phyloP scores from a whole-genome alignment of 2,797 vertebrate species.

The Remorina albescens region DNA sequence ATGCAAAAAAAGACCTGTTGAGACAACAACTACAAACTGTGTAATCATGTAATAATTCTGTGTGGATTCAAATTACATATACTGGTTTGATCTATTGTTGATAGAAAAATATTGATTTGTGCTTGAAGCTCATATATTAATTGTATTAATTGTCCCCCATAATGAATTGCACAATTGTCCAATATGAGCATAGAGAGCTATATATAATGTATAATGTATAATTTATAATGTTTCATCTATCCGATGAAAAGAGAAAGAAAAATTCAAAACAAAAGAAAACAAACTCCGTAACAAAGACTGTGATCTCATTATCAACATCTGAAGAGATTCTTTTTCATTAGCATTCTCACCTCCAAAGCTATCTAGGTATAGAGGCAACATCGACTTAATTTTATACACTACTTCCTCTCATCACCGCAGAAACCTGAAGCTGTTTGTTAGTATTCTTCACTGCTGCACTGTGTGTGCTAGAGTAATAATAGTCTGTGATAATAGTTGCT shows the following conservation, averaged over 20 bases:
- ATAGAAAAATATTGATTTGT: not conserved
- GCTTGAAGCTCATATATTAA: not conserved
- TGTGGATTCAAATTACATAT: not conserved
- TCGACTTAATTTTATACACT: constrained; percentile 39
- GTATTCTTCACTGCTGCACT: constrained; percentile 25
- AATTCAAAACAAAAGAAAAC: not conserved
- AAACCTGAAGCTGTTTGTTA: constrained; percentile 61
- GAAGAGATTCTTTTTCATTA: constrained; percentile 26
- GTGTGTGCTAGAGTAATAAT: constrained; percentile 22
- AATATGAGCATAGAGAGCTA: no score
- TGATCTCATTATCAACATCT: constrained; percentile 40
- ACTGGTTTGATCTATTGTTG: not conserved
- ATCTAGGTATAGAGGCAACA: constrained; percentile 23
- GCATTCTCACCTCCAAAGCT: constrained; percentile 21
- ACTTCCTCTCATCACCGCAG: constrained; percentile 64
- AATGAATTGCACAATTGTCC: not conserved
- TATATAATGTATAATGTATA: no score
- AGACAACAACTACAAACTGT: no score
- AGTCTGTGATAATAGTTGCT: constrained; percentile 52
- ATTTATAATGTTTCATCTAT: no score
- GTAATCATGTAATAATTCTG: not conserved
- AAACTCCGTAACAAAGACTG: not conserved
- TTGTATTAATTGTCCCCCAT: not conserved
- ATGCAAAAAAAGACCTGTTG: no score
- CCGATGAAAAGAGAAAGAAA: not conserved